Base-by-base conservation (phyloP, 1,140 invertebrate genomes). In the Brachionus manjavacas region DNA sequence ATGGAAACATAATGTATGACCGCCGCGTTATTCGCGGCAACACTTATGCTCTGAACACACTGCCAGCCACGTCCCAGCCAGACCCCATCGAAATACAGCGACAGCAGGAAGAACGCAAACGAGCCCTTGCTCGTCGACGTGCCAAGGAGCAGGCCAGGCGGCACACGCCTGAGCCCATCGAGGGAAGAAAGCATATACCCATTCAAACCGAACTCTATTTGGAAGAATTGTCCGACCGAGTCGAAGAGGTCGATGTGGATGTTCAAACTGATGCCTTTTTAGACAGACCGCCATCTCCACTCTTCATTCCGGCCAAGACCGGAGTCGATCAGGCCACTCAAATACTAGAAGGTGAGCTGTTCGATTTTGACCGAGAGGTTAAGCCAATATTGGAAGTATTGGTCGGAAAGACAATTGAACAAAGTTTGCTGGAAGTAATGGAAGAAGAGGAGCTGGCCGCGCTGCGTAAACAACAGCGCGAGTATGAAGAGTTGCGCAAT, bases 201-300 rank as follows among this genome's bases (percentile, higher is more conserved):
- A 92, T 96, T 23, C 95, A 96, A 90, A 96, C 95, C 0, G 95
- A 96, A 83, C 89, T 92, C 84, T 96, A 94, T 88, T 91, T 96
- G 25, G 94, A 96, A 88, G 94, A 95, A 90, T 91, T 94, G 87
- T 90, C 88, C 87, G 88, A 89, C 84, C 85, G 89, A 43, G 87
- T 90, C 20, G 60, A 90, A 85, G 93, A 94, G 87, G 90, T 91
- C 49, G 93, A 94, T 86, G 92, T 92, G 16, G 93, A 92, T 84
- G 93, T 93, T 35, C 95, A 96, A 88, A 96, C 95, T 3, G 95
- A 96, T 89, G 91, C 94, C 84, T 94, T 94, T 88, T 88, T 94
- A 25, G 94, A 96, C 87, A 91, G 93, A 86, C 94, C 95, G 1
- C 87, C 90, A 70, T 88, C 90, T 60, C 95, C 95, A 0, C 88